Base-by-base conservation (phyloP, 2,113 vertebrate species). In the Crotalus helleri region DNA sequence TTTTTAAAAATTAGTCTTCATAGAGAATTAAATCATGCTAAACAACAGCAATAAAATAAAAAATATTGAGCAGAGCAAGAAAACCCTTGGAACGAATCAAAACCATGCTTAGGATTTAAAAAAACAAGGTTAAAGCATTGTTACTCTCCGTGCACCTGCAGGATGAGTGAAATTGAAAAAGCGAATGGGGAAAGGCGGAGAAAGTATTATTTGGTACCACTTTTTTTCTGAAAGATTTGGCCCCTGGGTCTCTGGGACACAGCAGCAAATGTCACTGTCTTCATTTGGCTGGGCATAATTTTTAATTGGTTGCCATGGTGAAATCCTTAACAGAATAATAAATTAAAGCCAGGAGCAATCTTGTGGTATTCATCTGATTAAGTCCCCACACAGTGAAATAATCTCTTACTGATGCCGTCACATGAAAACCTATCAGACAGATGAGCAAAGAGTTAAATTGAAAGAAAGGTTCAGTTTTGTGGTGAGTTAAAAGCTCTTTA, bases 11-110 rank as follows among this genome's bases (percentile, higher is more conserved):
- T 33, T 39, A 93, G 94, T 92, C 91, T 93, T 17, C 10, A 91
- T 94, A 0, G 44, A 0, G 49, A 93, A 51, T 87, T 95, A 96
- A 95, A 92, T 94, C 91, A n/a, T 87, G 51, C 94, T 95, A 96
- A 96, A 90, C 92, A 94, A 91, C 92, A 92, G 93, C 90, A 96
- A 94, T 96, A 96, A 96, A 95, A 92, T 33, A 90, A 94, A 94
- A 94, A 96, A 95, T 93, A 96, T 94, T n/a, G 0, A 91, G 88
- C 39, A 86, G 0, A 0, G 90, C 55, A 51, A 39, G n/a, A 21
- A 90, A 85, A 11, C 55, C 17, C 6, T 57, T 59, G 29, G 57
- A 88, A 54, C 59, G 64, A 89, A 61, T 91, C 93, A 95, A 91
- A 96, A 85, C 0, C 39, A 91, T 88, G 49, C 55, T 49, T 33